Conservation (phyloP, 2,888 invertebrate species). For the Apantesis nais region DNA sequence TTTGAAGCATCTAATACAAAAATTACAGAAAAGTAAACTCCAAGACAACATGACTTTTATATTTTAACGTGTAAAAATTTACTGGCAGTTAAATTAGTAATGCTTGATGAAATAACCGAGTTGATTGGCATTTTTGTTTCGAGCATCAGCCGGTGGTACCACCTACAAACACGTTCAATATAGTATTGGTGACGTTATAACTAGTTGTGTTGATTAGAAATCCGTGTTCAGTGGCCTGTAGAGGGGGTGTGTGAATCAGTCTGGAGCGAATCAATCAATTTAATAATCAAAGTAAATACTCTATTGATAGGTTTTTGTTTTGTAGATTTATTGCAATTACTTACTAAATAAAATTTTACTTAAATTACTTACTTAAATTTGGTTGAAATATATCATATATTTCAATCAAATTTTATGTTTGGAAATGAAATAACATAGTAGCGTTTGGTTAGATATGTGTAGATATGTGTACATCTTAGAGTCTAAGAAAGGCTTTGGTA, state of each 20-base stretch:
- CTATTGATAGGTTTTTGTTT: background rate
- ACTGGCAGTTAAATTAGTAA: too few relatives aligned
- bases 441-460: background rate
- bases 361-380: too few relatives aligned
- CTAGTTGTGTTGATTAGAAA: slow-evolving; percentile 3
- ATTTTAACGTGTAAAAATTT: too few relatives aligned
- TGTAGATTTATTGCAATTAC: background rate
- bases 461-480: background rate
- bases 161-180: background rate
- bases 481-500: background rate
- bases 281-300: slow-evolving; percentile 1
- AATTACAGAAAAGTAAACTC: too few relatives aligned
- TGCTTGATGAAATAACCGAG: background rate
- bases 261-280: slow-evolving; percentile 13
- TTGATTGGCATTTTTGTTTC: background rate
- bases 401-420: background rate
- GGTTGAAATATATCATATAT: background rate
- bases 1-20: too few relatives aligned
- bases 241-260: slow-evolving; percentile 4
- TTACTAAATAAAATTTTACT: too few relatives aligned
- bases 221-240: background rate
- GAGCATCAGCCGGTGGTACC: background rate
- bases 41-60: too few relatives aligned
- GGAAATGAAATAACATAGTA: background rate
- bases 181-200: background rate